Percentiles rank a stretch among this genome's conserved stretches.
Conservation (phyloP, 2,888 invertebrate genomes). For the Mythimna impura region DNA sequence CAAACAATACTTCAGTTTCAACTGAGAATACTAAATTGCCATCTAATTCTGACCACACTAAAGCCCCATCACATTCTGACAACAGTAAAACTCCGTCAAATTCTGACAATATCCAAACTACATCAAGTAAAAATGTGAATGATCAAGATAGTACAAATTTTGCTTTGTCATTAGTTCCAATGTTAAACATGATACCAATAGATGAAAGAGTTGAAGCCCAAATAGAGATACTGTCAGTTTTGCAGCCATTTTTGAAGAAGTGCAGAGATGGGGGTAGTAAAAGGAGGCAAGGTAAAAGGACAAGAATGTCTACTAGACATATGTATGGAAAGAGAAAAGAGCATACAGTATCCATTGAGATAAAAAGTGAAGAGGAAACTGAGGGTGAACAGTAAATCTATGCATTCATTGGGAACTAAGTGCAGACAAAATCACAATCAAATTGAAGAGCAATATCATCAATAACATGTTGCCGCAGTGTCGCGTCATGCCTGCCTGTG, state of each 20-base stretch:
- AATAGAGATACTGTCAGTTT: constrained; percentile 33
- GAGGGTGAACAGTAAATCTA: neutral
- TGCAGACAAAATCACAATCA: no score
- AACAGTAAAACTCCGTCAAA: neutral
- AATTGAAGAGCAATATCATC: no score
- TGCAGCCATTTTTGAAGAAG: constrained; percentile 21
- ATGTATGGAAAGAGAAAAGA: neutral
- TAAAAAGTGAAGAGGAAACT: constrained; percentile 25
- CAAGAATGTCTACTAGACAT: neutral
- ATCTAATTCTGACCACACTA: neutral
- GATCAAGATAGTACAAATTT: constrained; percentile 44
- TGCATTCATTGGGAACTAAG: neutral
- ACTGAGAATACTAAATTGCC: neutral
- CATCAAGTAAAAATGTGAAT: neutral
- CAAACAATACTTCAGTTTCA: neutral
- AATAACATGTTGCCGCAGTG: no score
- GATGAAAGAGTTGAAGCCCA: constrained; percentile 32
- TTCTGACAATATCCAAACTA: neutral
- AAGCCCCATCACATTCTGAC: neutral
- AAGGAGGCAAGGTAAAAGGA: neutral
- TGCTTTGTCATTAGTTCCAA: constrained; percentile 40
- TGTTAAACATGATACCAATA: constrained; percentile 41
- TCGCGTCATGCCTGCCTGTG: no score
- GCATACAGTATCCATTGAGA: constrained; percentile 2
- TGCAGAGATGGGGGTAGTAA: neutral